phyloP scores from a whole-genome alignment of 2,797 vertebrate species.

The Psittacula echo region DNA sequence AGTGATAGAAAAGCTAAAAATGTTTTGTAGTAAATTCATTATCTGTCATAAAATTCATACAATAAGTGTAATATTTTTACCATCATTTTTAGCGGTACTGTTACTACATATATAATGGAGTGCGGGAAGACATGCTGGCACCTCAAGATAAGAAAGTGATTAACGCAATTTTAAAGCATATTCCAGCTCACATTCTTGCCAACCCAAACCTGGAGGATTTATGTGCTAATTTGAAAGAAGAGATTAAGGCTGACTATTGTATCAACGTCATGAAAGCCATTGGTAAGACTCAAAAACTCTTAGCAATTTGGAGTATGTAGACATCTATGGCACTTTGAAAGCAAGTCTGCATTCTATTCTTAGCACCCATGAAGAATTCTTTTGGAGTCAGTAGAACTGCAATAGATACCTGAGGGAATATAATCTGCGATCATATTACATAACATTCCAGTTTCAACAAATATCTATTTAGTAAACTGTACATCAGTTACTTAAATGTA shows the following conservation, averaged over 20 bases:
- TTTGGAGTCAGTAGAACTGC: neutral
- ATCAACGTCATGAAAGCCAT: slow-evolving; percentile 85
- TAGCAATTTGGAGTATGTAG: neutral
- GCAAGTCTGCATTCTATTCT: neutral
- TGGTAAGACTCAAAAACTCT: slow-evolving; percentile 78
- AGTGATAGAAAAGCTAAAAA: neutral
- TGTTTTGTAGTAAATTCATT: neutral
- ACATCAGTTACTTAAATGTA: neutral
- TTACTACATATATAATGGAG: slow-evolving; percentile 83
- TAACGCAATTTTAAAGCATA: slow-evolving; percentile 75
- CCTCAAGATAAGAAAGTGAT: slow-evolving; percentile 79
- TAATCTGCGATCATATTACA: neutral
- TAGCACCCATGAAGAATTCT: neutral
- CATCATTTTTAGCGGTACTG: slow-evolving; percentile 83
- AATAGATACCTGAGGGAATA: neutral
- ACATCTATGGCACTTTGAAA: neutral
- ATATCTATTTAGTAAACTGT: neutral
- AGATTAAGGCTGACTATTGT: slow-evolving; percentile 82
- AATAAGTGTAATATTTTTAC: neutral
- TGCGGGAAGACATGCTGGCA: slow-evolving; percentile 82
- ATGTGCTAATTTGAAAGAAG: slow-evolving; percentile 74
- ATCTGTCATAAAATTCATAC: neutral
- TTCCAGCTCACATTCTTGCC: slow-evolving; percentile 71
- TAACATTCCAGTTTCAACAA: neutral
- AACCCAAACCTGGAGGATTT: slow-evolving; percentile 63